Base-by-base conservation (phyloP, 1,140 invertebrate species). In the Eciton burchellii region DNA sequence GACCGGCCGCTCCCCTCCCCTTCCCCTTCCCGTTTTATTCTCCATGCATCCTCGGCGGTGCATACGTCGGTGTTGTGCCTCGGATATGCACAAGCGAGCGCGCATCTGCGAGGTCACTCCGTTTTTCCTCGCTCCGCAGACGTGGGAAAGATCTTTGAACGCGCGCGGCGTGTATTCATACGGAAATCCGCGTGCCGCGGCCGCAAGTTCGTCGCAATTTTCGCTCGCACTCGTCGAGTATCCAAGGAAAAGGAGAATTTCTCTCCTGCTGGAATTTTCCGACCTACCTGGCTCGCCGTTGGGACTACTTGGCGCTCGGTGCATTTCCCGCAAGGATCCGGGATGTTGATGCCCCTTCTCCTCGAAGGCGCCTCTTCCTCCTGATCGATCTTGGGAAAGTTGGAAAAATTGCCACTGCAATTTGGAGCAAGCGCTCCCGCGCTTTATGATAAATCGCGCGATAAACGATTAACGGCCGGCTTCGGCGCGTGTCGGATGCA, bases 71-170 rank as follows among this genome's bases (percentile, higher is more conserved):
- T 29, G 29, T 21, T 68, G 63, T 56, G 35, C 35, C 52, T 19
- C 63, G 54, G 45, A 57, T 63, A 43, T 82, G 77, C 79, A 66
- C 45, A 63, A 82, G 47, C 52, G 83, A 79, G 19, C 52, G 74
- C 70, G 66, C 74, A 84, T 57, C 65, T 83, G 56, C 41, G 52
- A 41, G 43, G 11, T 14, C 26, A 57, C 14, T 11, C 16, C 60
- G 29, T 85, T 84, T 81, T 62, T 72, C 74, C 70, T 12, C 3
- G 26, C 63, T n/a, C 45, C 45, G 41, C n/a, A 47, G 43, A 68
- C 70, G 35, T 74, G 56, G 24, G 41, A 66, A 35, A 68, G 14
- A 49, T 66, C 57, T 85, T 43, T 65, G 54, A 81, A 66, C 81
- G 56, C 35, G 45, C 57, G 60, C 54, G 41, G 9, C 49, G 43